Percentiles rank a stretch among this genome's conserved stretches.
Conservation (phyloP, 2,888 invertebrate species). For the Drosophila vallismaia region DNA sequence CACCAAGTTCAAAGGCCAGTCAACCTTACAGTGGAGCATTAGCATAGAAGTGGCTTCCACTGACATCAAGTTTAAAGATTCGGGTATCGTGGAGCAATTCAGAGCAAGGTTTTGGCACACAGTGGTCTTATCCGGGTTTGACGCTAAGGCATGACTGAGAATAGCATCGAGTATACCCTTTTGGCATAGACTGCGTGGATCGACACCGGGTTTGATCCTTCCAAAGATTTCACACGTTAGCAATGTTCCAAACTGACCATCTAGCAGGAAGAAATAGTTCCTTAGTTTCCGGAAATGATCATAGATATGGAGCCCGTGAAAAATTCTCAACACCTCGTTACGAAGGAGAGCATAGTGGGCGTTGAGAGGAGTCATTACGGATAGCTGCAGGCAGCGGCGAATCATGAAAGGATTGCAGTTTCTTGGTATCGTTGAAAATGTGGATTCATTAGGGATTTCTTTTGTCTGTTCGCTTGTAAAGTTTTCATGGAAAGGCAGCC, state of each 20-base stretch:
- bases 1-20: conserved; percentile 92
- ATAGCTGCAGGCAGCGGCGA: conserved; percentile 86
- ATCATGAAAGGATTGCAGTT: conserved; percentile 44
- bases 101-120: conserved; percentile 86
- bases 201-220: conserved; percentile 87
- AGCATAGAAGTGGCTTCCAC: conserved; percentile 89
- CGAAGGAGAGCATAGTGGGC: conserved; percentile 89
- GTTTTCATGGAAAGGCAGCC: conserved; percentile 7
- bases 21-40: conserved; percentile 88
- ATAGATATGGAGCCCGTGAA: conserved; percentile 86
- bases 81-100: conserved; percentile 84
- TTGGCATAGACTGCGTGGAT: conserved; percentile 88
- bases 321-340: conserved; percentile 88
- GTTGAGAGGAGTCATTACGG: conserved; percentile 88
- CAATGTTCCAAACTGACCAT: conserved; percentile 91
- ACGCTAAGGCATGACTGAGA: conserved; percentile 88
- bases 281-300: conserved; percentile 90
- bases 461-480: too few species aligned
- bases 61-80: conserved; percentile 87
- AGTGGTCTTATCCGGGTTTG: conserved; percentile 84
- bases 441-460: not conserved
- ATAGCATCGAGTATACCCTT: conserved; percentile 88
- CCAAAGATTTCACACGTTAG: conserved; percentile 89
- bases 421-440: not conserved
- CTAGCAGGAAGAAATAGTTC: conserved; percentile 91